Percentiles rank a stretch among this genome's conserved stretches.
phyloP scores from a whole-genome alignment of 1,140 invertebrate species.

The Drosophila tani region DNA sequence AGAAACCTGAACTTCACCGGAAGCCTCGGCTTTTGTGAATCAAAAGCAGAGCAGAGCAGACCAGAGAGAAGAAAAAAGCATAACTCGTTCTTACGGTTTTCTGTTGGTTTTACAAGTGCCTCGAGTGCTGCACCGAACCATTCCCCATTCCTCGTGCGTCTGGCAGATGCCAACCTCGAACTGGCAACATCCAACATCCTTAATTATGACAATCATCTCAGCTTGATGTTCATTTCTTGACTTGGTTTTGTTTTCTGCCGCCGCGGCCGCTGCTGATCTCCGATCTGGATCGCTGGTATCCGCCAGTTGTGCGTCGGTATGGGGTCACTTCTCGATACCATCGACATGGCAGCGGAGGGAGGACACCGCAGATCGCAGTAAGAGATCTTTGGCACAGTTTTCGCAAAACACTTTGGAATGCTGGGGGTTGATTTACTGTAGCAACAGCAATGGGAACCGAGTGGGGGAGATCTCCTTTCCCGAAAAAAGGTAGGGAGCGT shows the following conservation, averaged over 20 bases:
- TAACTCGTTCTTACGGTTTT: constrained; percentile 80
- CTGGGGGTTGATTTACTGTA: constrained; percentile 50
- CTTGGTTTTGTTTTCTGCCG: constrained; percentile 35
- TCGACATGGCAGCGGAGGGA: constrained; percentile 29
- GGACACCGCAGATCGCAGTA: constrained; percentile 30
- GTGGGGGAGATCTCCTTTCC: constrained; percentile 26
- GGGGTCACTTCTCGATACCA: constrained; percentile 51
- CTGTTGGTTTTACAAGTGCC: constrained; percentile 76
- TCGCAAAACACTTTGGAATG: constrained; percentile 57
- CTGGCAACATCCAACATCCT: constrained; percentile 70
- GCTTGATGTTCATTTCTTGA: constrained; percentile 67
- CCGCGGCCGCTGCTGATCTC: constrained; percentile 22
- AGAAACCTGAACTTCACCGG: constrained; percentile 71
- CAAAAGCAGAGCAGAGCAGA: constrained; percentile 38
- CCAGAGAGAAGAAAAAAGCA: background rate
- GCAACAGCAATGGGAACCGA: constrained; percentile 30
- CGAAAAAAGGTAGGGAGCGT: constrained; percentile 28
- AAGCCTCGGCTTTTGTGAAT: constrained; percentile 66
- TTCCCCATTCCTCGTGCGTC: constrained; percentile 31
- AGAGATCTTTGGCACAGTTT: constrained; percentile 70
- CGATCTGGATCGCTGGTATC: constrained; percentile 73
- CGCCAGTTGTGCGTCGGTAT: constrained; percentile 38
- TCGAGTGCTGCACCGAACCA: constrained; percentile 38
- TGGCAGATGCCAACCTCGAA: constrained; percentile 66
- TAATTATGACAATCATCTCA: constrained; percentile 82